Conservation (phyloP, 2,797 vertebrate species). For the Neopelma chrysocephalum region DNA sequence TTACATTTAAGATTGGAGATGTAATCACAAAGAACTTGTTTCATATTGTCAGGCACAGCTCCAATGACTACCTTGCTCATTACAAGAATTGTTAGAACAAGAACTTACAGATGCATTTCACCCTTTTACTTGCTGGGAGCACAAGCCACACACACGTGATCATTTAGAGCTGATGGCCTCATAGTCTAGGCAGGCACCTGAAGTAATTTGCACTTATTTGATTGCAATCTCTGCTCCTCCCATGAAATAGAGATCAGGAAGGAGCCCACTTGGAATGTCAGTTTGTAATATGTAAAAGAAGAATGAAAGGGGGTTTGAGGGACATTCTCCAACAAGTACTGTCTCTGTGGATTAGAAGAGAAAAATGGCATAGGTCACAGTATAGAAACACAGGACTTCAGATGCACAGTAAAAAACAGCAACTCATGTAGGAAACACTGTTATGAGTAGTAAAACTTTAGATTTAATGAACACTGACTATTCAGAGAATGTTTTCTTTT, state of each 20-base stretch:
- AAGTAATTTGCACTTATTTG: background rate
- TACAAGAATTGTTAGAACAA: background rate
- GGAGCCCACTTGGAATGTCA: background rate
- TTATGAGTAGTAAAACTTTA: background rate
- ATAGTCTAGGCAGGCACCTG: background rate
- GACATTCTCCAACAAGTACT: background rate
- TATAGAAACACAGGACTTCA: background rate
- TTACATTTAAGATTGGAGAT: background rate
- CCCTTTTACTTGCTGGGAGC: background rate
- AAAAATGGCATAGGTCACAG: background rate
- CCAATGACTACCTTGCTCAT: background rate
- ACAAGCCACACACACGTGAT: background rate
- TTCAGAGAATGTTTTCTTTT: background rate
- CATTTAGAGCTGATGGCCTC: background rate
- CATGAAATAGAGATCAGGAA: background rate
- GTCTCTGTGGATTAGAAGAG: background rate
- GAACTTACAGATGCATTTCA: background rate
- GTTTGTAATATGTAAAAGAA: background rate
- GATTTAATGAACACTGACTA: background rate
- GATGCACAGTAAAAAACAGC: background rate
- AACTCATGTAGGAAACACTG: background rate
- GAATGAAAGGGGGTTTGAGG: background rate
- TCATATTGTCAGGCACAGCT: background rate
- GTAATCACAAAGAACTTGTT: background rate
- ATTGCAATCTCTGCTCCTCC: background rate